Evolutionary conservation across 37 sponge, comb jelly and placozoan species (phyloP), one percentile per base, ranked within the genome.

Genomic region (Diacarnus erythraeanus): DNA sequence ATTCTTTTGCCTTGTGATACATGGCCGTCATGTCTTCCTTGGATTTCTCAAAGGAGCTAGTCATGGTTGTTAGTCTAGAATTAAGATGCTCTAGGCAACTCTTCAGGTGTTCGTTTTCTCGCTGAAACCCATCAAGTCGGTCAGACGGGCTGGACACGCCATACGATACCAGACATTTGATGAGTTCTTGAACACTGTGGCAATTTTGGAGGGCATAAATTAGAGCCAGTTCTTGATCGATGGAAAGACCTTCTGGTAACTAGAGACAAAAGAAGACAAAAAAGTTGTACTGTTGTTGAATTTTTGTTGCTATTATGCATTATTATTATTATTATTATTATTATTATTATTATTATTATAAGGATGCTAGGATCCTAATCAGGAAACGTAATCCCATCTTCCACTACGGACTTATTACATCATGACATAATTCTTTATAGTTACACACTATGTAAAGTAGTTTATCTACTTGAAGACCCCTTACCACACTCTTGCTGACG

Each of bases 401-500:
- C n/a, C n/a, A n/a, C n/a, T n/a, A n/a, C n/a, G n/a, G n/a, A n/a
- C n/a, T n/a, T n/a, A n/a, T n/a, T n/a, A n/a, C n/a, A n/a, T n/a
- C n/a, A n/a, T n/a, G n/a, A n/a, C n/a, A n/a, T n/a, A n/a, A n/a
- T n/a, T n/a, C n/a, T n/a, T n/a, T n/a, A n/a, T n/a, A 64, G 9
- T 29, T 23, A 26, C 65, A 64, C 65, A 64, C 25, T 20, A 9
- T 23, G n/a, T 10, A 33, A 37, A 3, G 69, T 37, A 68, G 38
- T 35, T 74, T 59, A n/a, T n/a, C n/a, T 47, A 47, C 51, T 60
- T 41, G 23, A 59, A 37, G 20, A 15, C 31, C 34, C 72, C 91
- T 74, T 66, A 91, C 91, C 74, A 82, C 87, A 71, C 83, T 70
- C 72, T 78, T 85, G 74, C 83, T 86, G 75, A 91, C 87, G 35